A percentile compares a stretch with the other conserved stretches of the same genome.
Evolutionary conservation across 2,797 vertebrate species (phyloP).

Genomic region (Hirundo rustica): DNA sequence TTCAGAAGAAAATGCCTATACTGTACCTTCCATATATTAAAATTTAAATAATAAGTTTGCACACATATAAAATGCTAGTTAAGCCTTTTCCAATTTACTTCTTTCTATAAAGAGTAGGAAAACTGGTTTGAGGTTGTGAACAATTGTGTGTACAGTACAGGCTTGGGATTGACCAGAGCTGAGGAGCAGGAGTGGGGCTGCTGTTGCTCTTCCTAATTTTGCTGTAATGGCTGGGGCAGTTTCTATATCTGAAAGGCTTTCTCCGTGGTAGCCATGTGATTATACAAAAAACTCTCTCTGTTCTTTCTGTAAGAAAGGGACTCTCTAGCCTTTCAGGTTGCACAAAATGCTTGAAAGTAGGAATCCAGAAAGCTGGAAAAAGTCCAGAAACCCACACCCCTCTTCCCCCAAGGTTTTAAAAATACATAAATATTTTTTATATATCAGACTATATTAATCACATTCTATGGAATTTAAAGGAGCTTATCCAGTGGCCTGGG

Average conservation of each 20-base stretch:
- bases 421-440: neutral
- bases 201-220: neutral
- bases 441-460: neutral
- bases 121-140: conserved; percentile 13
- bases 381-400: neutral
- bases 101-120: neutral
- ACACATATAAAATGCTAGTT: conserved; percentile 19
- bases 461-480: neutral
- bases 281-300: neutral
- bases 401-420: neutral
- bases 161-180: neutral
- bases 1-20: neutral
- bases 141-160: neutral
- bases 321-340: neutral
- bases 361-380: neutral
- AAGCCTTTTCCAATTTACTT: conserved; percentile 12
- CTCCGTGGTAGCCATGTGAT: fast-evolving
- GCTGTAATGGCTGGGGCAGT: neutral
- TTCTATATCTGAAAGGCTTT: neutral
- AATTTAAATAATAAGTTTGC: conserved; percentile 35
- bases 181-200: neutral
- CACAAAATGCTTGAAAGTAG: neutral
- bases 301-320: neutral
- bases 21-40: neutral
- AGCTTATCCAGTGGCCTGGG: neutral